These are phyloP conservation scores for Rhabdomys dilectus DNA, from an alignment of 2,113 vertebrate genomes.

Conservation along the genomic window DNA sequence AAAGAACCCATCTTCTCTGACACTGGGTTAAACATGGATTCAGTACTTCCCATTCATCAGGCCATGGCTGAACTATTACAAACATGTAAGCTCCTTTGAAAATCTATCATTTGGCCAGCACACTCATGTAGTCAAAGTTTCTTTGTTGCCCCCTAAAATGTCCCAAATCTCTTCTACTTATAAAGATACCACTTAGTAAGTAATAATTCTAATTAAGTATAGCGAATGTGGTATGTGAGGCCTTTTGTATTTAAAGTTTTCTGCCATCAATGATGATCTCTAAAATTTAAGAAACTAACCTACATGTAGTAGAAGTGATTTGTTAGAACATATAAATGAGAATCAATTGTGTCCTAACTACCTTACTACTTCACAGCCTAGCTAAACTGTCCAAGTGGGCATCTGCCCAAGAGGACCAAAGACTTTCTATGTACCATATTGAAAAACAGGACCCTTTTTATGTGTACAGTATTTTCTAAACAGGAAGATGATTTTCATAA, in stretches of 20 bases:
- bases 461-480: slow-evolving; percentile 29
- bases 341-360: slow-evolving; percentile 74
- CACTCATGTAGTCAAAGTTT: slow-evolving; percentile 47
- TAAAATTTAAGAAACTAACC: slow-evolving; percentile 67
- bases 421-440: slow-evolving; percentile 23
- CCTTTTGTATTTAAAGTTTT: slow-evolving; percentile 55
- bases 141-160: slow-evolving; percentile 57
- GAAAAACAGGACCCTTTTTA: slow-evolving; percentile 21
- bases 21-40: background rate
- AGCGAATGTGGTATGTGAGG: background rate
- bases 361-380: slow-evolving; percentile 66
- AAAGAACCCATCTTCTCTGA: slow-evolving; percentile 57
- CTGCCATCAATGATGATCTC: slow-evolving; percentile 15
- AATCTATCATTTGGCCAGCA: slow-evolving; percentile 49
- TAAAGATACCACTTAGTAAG: slow-evolving; percentile 64
- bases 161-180: slow-evolving; percentile 56
- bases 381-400: slow-evolving; percentile 58
- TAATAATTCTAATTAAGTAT: slow-evolving; percentile 68
- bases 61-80: background rate
- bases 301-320: slow-evolving; percentile 59
- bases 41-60: slow-evolving; percentile 27
- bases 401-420: slow-evolving; percentile 70
- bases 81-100: slow-evolving; percentile 55
- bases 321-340: slow-evolving; percentile 71
- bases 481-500: background rate